Evolutionary conservation across 1,140 invertebrate species (phyloP).

Genomic region (Gonioctena quinquepunctata): DNA sequence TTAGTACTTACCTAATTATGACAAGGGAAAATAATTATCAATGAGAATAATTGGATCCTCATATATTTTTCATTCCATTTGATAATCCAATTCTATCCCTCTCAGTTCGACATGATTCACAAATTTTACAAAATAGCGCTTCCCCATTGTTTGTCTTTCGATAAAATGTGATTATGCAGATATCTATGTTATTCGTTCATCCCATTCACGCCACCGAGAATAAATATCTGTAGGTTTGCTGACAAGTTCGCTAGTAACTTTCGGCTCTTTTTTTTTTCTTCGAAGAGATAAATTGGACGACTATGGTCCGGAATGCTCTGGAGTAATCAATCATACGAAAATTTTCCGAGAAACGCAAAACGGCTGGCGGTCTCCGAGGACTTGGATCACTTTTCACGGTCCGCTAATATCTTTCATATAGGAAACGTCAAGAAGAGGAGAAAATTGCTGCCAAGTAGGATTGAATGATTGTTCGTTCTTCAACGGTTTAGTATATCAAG

Average conservation of each 20-base stretch:
- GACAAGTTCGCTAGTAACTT: slow-evolving; percentile 6
- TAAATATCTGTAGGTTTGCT: neutral
- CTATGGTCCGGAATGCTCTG: neutral
- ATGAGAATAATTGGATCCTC: too few species aligned
- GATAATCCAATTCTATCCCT: too few species aligned
- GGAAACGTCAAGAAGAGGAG: neutral
- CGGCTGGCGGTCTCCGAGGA: neutral
- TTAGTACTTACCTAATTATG: too few species aligned
- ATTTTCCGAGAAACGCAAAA: neutral
- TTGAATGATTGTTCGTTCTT: too few species aligned
- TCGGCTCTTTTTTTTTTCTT: neutral
- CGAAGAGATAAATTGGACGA: slow-evolving; percentile 1
- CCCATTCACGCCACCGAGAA: neutral
- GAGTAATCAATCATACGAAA: slow-evolving; percentile 17
- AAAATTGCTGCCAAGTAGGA: too few species aligned
- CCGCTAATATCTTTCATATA: neutral
- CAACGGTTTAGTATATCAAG: too few species aligned
- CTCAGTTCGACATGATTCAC: too few species aligned
- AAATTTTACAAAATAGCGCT: too few species aligned
- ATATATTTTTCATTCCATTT: too few species aligned
- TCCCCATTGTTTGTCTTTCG: too few species aligned
- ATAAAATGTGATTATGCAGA: neutral
- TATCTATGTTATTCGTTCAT: neutral
- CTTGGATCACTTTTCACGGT: slow-evolving; percentile 12
- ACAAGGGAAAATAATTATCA: too few species aligned